phyloP scores from a whole-genome alignment of 2,888 invertebrate species.

The Cordilura impudica region DNA sequence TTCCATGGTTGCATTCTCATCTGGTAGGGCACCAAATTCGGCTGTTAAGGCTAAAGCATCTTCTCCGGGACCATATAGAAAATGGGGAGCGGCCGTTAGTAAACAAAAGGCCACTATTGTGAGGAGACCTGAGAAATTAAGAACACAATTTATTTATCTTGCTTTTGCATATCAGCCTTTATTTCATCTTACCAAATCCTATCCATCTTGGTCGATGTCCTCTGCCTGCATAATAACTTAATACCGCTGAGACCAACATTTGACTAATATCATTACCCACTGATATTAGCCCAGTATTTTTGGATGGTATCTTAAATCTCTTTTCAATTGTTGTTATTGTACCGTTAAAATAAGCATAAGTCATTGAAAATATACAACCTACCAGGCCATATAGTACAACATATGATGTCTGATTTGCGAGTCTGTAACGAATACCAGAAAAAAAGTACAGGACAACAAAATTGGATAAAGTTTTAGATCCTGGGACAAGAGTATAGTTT shows the following conservation, averaged over 20 bases:
- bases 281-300: slow-evolving; percentile 84
- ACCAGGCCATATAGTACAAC: slow-evolving; percentile 83
- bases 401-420: slow-evolving; percentile 78
- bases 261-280: slow-evolving; percentile 87
- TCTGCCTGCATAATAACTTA: slow-evolving; percentile 85
- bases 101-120: slow-evolving; percentile 83
- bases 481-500: too few species aligned
- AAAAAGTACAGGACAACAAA: too few species aligned
- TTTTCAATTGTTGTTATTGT: slow-evolving; percentile 86
- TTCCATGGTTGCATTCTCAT: slow-evolving; percentile 77
- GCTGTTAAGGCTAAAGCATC: slow-evolving; percentile 82
- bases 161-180: background rate
- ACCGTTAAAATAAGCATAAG: slow-evolving; percentile 85
- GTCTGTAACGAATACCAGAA: slow-evolving; percentile 69
- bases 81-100: slow-evolving; percentile 83
- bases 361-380: slow-evolving; percentile 84
- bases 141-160: too few species aligned
- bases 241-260: slow-evolving; percentile 82
- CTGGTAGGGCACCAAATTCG: slow-evolving; percentile 80
- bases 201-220: slow-evolving; percentile 87
- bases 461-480: too few species aligned
- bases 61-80: slow-evolving; percentile 84
- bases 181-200: slow-evolving; percentile 78
- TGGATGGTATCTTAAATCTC: slow-evolving; percentile 85
- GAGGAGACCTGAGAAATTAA: slow-evolving; percentile 76